Percentiles rank a stretch among this genome's conserved stretches.
phyloP scores from a whole-genome alignment of 2,113 vertebrate genomes.

The Anolis sagrei region DNA sequence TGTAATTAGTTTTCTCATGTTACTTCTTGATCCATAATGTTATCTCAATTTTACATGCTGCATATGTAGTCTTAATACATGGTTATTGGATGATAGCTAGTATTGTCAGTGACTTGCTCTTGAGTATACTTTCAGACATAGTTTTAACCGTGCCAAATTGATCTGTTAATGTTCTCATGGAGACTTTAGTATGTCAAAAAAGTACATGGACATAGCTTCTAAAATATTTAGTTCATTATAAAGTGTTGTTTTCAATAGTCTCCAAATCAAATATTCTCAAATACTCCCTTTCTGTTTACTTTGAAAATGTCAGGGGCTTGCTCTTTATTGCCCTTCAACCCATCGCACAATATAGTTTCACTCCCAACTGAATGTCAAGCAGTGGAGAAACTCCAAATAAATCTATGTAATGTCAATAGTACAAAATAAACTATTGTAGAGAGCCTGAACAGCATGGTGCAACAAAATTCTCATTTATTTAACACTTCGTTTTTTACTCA shows the following conservation, averaged over 20 bases:
- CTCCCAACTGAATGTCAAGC: slow-evolving; percentile 32
- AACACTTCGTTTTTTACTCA: not conserved
- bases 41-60: not conserved
- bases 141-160: not conserved
- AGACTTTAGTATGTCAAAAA: not conserved
- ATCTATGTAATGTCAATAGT: slow-evolving; percentile 28
- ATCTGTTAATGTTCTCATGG: not conserved
- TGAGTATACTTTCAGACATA: not conserved
- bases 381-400: slow-evolving; percentile 21
- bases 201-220: not conserved
- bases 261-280: slow-evolving; percentile 45
- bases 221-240: slow-evolving; percentile 25
- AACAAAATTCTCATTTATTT: not conserved
- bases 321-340: slow-evolving; percentile 23
- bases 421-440: slow-evolving; percentile 28
- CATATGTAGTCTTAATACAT: not conserved
- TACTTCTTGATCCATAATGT: slow-evolving; percentile 1
- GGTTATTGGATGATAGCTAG: not conserved
- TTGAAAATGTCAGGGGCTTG: slow-evolving; percentile 25
- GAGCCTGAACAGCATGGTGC: not conserved
- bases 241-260: slow-evolving; percentile 25
- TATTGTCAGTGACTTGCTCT: not conserved
- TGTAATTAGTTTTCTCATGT: not conserved
- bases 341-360: slow-evolving; percentile 7
- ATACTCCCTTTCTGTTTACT: slow-evolving; percentile 5